phyloP scores from a whole-genome alignment of 2,888 invertebrate species.

The Crioceris asparagi region DNA sequence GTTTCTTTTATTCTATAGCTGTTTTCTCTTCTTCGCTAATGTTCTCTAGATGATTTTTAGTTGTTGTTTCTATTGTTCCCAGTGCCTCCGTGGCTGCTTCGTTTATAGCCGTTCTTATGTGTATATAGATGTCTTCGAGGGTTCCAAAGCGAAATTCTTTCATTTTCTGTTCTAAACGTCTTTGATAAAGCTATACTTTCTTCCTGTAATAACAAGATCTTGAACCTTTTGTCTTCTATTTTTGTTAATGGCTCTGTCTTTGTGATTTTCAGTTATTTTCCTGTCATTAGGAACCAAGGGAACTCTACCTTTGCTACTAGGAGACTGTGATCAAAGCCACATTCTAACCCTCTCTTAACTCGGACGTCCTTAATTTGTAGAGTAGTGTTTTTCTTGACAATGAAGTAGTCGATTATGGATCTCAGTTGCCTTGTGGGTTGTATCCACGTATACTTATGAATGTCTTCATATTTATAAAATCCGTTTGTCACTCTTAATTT shows the following conservation, averaged over 20 bases:
- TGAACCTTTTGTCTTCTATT: too few species aligned
- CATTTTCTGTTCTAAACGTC: background rate
- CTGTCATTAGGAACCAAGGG: too few species aligned
- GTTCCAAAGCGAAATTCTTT: background rate
- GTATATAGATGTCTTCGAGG: background rate
- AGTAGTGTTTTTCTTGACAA: background rate
- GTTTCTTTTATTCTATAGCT: too few species aligned
- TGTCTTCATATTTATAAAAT: background rate
- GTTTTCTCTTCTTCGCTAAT: too few species aligned
- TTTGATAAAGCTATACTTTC: background rate
- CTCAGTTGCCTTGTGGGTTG: background rate
- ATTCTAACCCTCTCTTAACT: conserved; percentile 1
- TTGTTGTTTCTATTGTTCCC: too few species aligned
- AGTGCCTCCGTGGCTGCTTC: background rate
- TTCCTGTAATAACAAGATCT: background rate
- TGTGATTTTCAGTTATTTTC: background rate
- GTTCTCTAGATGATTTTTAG: too few species aligned
- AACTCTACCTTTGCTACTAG: background rate
- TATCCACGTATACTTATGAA: background rate
- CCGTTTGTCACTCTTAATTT: conserved; percentile 1
- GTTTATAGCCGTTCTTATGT: background rate
- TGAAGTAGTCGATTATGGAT: background rate
- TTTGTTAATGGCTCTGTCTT: background rate
- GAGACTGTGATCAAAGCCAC: background rate
- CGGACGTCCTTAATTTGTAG: background rate